Conservation (phyloP, 1,140 invertebrate genomes). For the Portunus trituberculatus region DNA sequence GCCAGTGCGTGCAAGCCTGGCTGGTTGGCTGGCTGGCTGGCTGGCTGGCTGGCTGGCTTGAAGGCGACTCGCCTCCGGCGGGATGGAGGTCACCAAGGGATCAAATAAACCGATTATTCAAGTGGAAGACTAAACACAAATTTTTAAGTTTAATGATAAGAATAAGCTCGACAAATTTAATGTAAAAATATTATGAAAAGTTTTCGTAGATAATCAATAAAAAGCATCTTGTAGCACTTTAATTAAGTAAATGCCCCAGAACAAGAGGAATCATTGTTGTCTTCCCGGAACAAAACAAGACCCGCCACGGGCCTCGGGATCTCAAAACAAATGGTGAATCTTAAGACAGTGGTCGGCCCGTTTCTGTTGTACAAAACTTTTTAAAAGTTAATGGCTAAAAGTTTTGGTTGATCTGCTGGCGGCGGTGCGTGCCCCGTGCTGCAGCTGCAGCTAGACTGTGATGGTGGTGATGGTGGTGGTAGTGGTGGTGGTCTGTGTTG, state of each 20-base stretch:
- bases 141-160: background rate
- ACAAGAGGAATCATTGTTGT: background rate
- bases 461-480: background rate
- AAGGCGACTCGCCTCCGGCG: background rate
- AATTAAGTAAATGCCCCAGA: background rate
- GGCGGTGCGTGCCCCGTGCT: background rate
- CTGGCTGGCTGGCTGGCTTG: background rate
- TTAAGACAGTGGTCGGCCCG: constrained; percentile 6
- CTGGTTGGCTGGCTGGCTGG: too few species aligned
- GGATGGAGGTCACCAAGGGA: background rate
- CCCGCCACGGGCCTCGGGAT: background rate
- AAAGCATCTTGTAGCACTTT: background rate
- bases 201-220: background rate
- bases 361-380: constrained; percentile 3
- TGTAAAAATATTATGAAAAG: background rate
- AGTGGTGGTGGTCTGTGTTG: background rate
- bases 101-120: constrained; percentile 15
- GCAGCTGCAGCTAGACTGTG: background rate
- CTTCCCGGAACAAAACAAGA: background rate
- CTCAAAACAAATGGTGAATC: background rate
- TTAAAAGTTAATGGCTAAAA: background rate
- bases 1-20: background rate
- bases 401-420: background rate
- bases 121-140: background rate
- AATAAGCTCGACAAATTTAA: background rate